Base-by-base conservation (phyloP, 2,797 vertebrate species). In the Notamacropus eugenii region DNA sequence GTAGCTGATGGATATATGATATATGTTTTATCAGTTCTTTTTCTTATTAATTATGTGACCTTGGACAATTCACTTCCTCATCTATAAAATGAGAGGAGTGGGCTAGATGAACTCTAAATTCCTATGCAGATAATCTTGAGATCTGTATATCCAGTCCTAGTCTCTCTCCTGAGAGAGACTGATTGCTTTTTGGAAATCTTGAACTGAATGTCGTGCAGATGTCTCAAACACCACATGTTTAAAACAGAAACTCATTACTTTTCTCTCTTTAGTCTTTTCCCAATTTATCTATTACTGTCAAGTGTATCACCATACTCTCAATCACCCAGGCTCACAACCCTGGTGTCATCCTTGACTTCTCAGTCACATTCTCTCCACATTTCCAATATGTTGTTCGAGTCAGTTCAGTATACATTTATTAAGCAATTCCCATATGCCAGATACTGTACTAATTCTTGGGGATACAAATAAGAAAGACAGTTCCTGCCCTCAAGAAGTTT, bases 91-190 rank as follows among this genome's bases (percentile, higher is more conserved):
- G 62, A 4, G 67, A 52, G 94, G 59, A 91, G 82, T 94, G 95
- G 92, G 91, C 93, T 87, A 94, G 91, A 13, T 95, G 92, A 92
- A 67, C 95, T 54, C 67, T 46, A 46, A 40, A 46, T 82, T 82
- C 40, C 22, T 82, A 46, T 82, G 74, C 1, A 9, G n/a, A 82
- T 46, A 46, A 46, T 46, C 9, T 3, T 1, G 22, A 82, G 74
- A 82, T 82, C 67, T 82, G 2, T 46, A 82, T 40, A 82, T 40
- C 22, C 2, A 82, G 67, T 0, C 9, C 74, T 82, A 82, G 19
- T 46, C 22, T 82, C 19, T 82, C 74, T 40, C 74, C 40, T 24
- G 74, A 82, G 22, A 52, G 50, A 52, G 50, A 52, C 5, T 52
- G 50, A 46, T 46, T 46, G 40, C 8, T 27, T 82, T 82, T 82